Evolutionary conservation across 2,113 vertebrate species (phyloP).

Genomic region (Hippotragus niger): DNA sequence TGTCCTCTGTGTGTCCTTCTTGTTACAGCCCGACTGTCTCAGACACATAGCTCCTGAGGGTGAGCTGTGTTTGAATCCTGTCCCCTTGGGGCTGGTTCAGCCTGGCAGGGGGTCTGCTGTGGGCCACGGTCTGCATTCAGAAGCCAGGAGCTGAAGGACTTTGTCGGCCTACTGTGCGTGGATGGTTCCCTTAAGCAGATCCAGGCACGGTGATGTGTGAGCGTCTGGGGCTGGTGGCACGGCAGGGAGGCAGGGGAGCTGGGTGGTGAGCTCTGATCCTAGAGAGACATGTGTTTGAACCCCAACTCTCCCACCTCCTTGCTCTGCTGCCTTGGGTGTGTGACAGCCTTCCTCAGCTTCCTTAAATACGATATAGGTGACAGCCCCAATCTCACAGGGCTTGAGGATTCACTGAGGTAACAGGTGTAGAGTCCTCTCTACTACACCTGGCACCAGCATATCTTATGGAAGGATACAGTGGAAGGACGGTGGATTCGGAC

Average conservation of each 20-base stretch:
- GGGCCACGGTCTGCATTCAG: constrained; percentile 3
- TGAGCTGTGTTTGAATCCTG: background rate
- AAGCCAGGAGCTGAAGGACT: constrained; percentile 20
- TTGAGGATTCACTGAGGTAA: background rate
- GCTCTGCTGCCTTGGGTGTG: background rate
- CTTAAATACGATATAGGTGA: background rate
- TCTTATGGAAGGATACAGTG: background rate
- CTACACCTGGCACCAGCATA: background rate
- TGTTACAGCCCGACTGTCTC: background rate
- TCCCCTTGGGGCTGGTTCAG: constrained; percentile 1
- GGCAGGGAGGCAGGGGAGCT: background rate
- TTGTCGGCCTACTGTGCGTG: background rate
- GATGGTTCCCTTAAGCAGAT: background rate
- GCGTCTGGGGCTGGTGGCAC: background rate
- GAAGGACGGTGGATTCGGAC: background rate
- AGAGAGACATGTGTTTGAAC: background rate
- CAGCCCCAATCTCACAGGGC: background rate
- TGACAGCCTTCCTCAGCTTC: constrained; percentile 16
- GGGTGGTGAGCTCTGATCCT: background rate
- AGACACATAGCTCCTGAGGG: background rate
- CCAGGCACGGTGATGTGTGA: background rate
- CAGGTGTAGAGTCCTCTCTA: background rate
- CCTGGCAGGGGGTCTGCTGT: background rate
- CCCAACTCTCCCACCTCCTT: background rate
- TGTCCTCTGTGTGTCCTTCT: constrained; percentile 62